Evolutionary conservation across 1,140 invertebrate genomes (phyloP), one percentile per base, ranked within the genome.

Genomic region (Drosophila mayri): DNA sequence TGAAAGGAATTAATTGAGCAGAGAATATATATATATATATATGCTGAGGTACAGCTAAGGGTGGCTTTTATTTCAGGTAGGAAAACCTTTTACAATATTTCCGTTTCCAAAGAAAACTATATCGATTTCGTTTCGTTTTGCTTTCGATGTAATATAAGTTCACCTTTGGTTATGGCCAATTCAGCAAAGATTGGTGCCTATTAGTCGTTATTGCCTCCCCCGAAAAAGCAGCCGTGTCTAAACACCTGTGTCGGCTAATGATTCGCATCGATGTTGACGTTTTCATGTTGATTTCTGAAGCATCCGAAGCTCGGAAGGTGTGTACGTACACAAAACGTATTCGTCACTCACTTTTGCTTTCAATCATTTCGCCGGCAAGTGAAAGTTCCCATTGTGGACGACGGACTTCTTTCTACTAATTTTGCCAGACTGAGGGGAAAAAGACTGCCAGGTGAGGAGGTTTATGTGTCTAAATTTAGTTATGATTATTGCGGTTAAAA

Each of bases 1-100:
- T 79, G 82, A 68, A 81, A 79, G 82, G 76, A 86, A 85, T 87
- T 85, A 85, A 85, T 86, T 87, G 74, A 71, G 38, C 75, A 58
- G 12, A 54, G 28, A 50, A 50, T 1, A 8, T 32, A 32, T 2
- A n/a, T 1, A 12, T 32, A 32, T 2, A 28, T 8, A 35, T 44
- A n/a, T 9, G 59, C 18, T 40, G 28, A 67, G 16, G 41, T 16
- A 20, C 18, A 40, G 8, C 18, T 40, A 41, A 63, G 79, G 79
- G 82, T 83, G 61, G 47, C 43, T 16, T 30, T n/a, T n/a, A n/a
- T n/a, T 50, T 3, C 60, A 37, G 30, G 68, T 12, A 46, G 38
- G 32, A 14, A n/a, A 28, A 40, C 25, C 18, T 65, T 38, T 44
- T 22, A 25, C 12, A 16, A 4, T 10, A 11, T 4, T 5, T 1